Percentiles rank a stretch among this genome's conserved stretches.
Evolutionary conservation across 2,113 vertebrate genomes (phyloP).

Genomic region (Plestiodon gilberti): DNA sequence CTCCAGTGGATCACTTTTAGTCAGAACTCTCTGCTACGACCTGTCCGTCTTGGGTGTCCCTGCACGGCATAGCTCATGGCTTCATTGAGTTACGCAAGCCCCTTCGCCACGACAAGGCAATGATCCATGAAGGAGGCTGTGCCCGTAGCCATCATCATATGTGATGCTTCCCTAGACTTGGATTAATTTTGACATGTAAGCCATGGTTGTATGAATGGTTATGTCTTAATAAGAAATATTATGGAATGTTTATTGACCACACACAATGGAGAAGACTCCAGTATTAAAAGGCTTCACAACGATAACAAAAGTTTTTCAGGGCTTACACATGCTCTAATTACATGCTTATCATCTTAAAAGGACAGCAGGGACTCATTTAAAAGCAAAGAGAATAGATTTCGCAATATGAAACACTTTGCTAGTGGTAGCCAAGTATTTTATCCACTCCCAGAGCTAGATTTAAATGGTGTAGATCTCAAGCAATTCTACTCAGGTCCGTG

Average conservation of each 20-base stretch:
- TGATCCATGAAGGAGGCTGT: too few relatives aligned
- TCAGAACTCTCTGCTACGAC: too few relatives aligned
- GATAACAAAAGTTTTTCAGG: slow-evolving; percentile 38
- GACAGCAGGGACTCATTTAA: slow-evolving; percentile 12
- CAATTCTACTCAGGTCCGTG: neutral
- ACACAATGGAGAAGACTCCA: slow-evolving; percentile 9
- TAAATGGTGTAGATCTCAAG: slow-evolving; percentile 49
- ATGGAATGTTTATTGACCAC: slow-evolving; percentile 42
- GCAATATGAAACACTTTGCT: neutral
- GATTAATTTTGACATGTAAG: neutral
- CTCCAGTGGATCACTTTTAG: too few relatives aligned
- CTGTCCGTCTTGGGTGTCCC: too few relatives aligned
- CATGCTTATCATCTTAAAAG: slow-evolving; percentile 43
- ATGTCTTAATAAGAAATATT: neutral
- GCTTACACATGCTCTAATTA: slow-evolving; percentile 50
- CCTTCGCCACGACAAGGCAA: too few relatives aligned
- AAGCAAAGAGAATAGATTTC: slow-evolving; percentile 46
- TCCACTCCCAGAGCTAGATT: slow-evolving; percentile 42
- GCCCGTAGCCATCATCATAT: neutral
- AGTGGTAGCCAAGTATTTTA: slow-evolving; percentile 20
- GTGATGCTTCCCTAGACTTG: neutral
- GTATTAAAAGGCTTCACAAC: slow-evolving; percentile 15
- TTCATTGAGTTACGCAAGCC: too few relatives aligned
- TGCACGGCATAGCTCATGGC: too few relatives aligned
- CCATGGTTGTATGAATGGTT: neutral